A percentile compares a stretch with the other conserved stretches of the same genome.
Conservation (phyloP, 2,113 vertebrate species). For the Forbesichthys papilliferus region DNA sequence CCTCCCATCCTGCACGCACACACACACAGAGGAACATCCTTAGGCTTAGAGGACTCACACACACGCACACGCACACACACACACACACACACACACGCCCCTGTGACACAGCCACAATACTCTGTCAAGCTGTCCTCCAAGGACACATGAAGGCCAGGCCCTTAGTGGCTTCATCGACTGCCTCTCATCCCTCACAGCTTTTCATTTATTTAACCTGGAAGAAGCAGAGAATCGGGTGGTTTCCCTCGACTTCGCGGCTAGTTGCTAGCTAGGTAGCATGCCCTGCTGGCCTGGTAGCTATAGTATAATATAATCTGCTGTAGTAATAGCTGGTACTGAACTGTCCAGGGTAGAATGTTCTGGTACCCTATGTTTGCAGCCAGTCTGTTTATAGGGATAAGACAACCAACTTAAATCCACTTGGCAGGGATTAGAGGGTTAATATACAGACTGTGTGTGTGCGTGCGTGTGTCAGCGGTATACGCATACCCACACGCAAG, state of each 20-base stretch:
- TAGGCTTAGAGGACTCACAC: not conserved
- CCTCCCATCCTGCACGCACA: conserved; percentile 9
- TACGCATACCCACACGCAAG: conserved; percentile 37
- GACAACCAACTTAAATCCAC: conserved; percentile 10
- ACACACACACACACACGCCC: conserved; percentile 17
- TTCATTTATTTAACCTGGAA: conserved; percentile 62
- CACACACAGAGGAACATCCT: conserved; percentile 4
- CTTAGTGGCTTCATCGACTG: conserved; percentile 64
- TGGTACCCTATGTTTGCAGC: not conserved
- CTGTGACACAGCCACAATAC: conserved; percentile 70
- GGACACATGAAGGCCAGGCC: conserved; percentile 73
- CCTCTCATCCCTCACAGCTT: conserved; percentile 46
- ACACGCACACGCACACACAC: conserved; percentile 12
- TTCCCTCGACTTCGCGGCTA: too few species aligned
- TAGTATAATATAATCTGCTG: too few species aligned
- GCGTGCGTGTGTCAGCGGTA: conserved; percentile 17
- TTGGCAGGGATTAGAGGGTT: conserved; percentile 60
- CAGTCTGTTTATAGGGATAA: not conserved
- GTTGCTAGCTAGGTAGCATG: too few species aligned
- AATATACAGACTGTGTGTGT: conserved; percentile 44
- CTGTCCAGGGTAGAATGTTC: not conserved
- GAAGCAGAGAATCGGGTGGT: conserved; percentile 6
- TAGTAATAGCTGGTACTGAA: too few species aligned
- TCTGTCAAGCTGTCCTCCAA: conserved; percentile 65
- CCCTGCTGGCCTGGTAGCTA: too few species aligned